A percentile compares a stretch with the other conserved stretches of the same genome.
Conservation (phyloP, 2,113 vertebrate species). For the Varanus salvator region DNA sequence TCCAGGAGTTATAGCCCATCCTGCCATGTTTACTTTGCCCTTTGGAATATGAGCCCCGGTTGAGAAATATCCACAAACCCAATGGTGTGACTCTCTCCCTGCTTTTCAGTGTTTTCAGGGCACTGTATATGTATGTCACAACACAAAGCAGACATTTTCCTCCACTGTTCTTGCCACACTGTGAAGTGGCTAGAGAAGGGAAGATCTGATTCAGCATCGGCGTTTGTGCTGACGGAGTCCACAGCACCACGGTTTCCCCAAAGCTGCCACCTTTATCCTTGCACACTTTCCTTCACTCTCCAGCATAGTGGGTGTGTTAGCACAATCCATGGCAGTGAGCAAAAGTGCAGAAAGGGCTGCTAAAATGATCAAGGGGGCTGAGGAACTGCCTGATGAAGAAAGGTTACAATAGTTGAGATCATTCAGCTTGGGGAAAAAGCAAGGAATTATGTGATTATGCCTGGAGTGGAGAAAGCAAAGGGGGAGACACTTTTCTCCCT, state of each 20-base stretch:
- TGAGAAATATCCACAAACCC: conserved; percentile 63
- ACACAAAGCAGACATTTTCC: conserved; percentile 68
- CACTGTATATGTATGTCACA: conserved; percentile 69
- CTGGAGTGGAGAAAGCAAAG: too few relatives aligned
- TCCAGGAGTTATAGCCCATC: conserved; percentile 12
- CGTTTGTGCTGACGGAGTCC: conserved; percentile 40
- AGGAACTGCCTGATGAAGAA: too few relatives aligned
- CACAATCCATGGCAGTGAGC: too few relatives aligned
- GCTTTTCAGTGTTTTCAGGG: conserved; percentile 62
- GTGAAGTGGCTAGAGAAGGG: conserved; percentile 34
- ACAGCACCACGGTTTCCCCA: neutral
- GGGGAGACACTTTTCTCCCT: too few relatives aligned
- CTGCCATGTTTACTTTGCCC: conserved; percentile 45
- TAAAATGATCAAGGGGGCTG: too few relatives aligned
- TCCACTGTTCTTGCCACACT: conserved; percentile 23
- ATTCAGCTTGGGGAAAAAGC: too few relatives aligned
- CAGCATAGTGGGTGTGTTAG: neutral
- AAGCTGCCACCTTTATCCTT: neutral
- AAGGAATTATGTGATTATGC: too few relatives aligned
- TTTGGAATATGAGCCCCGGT: conserved; percentile 48
- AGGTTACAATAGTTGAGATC: too few relatives aligned
- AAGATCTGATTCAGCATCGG: conserved; percentile 43
- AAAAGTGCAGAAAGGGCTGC: too few relatives aligned
- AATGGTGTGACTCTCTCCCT: conserved; percentile 61
- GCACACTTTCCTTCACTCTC: conserved; percentile 20